phyloP scores from a whole-genome alignment of 2,797 vertebrate species.

The Liparis tanakae region DNA sequence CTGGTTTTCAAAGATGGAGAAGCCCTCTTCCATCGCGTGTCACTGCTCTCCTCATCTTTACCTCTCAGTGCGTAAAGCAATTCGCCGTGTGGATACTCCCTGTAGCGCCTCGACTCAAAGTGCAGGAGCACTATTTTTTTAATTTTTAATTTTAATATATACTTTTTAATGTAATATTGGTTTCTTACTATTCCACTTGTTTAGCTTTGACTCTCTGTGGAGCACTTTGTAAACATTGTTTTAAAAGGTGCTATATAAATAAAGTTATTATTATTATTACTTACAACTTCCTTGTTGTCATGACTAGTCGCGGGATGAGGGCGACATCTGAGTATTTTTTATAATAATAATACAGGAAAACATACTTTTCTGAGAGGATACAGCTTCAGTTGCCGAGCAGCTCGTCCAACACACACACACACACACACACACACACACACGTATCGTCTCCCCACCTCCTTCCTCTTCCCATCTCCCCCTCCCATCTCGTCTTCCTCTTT shows the following conservation, averaged over 20 bases:
- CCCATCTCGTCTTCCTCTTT: constrained; percentile 5
- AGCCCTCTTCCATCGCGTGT: constrained; percentile 18
- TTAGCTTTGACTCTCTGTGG: no score
- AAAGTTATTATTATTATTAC: no score
- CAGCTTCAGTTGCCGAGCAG: constrained; percentile 27
- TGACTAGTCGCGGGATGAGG: no score
- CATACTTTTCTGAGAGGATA: constrained; percentile 3
- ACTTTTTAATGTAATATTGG: no score
- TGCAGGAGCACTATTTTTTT: no score
- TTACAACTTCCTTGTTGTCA: no score
- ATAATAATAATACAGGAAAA: constrained; percentile 1
- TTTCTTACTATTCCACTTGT: no score
- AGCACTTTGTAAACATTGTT: no score
- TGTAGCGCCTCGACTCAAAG: constrained; percentile 9
- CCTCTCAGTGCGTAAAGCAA: constrained; percentile 31
- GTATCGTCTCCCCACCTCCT: background rate
- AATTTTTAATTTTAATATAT: no score
- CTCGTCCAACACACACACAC: constrained; percentile 3
- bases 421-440: constrained; percentile 1
- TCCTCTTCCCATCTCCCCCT: background rate
- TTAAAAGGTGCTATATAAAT: no score
- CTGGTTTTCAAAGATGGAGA: constrained; percentile 35
- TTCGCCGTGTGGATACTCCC: constrained; percentile 35
- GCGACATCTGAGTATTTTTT: no score
- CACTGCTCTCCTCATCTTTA: constrained; percentile 28